A percentile compares a stretch with the other conserved stretches of the same genome.
These are phyloP conservation scores for Prunella strophiata DNA, from an alignment of 2,797 vertebrate species.

Conservation along the genomic window DNA sequence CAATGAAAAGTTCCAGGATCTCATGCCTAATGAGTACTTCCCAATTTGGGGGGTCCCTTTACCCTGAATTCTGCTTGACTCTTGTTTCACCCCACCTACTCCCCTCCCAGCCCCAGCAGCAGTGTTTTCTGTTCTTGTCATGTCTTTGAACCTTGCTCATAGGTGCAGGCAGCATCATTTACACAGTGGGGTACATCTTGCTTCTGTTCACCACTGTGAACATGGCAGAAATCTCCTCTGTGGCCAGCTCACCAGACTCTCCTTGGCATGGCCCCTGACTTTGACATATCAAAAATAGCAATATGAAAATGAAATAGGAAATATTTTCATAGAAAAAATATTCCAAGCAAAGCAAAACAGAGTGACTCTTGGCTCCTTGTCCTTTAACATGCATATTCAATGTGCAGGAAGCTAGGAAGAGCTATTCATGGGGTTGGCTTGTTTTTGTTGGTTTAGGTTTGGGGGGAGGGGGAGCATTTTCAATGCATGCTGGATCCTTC, in stretches of 20 bases:
- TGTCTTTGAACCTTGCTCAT: neutral
- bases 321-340: slow-evolving; percentile 46
- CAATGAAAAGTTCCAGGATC: neutral
- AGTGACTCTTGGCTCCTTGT: slow-evolving; percentile 37
- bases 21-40: neutral
- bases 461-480: neutral
- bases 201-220: slow-evolving; percentile 71
- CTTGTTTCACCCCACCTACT: neutral
- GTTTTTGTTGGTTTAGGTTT: slow-evolving; percentile 61
- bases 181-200: slow-evolving; percentile 59
- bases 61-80: neutral
- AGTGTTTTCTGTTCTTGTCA: neutral
- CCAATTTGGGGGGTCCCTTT: neutral
- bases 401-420: slow-evolving; percentile 69
- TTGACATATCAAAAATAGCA: slow-evolving; percentile 57
- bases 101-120: neutral
- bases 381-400: slow-evolving; percentile 67
- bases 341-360: slow-evolving; percentile 71
- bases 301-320: neutral
- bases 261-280: slow-evolving; percentile 62
- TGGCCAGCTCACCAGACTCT: slow-evolving; percentile 58
- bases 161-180: slow-evolving; percentile 50
- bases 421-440: slow-evolving; percentile 49
- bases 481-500: neutral
- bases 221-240: slow-evolving; percentile 47